Conservation (phyloP, 1,140 invertebrate species). For the Sminthurides bifidus region DNA sequence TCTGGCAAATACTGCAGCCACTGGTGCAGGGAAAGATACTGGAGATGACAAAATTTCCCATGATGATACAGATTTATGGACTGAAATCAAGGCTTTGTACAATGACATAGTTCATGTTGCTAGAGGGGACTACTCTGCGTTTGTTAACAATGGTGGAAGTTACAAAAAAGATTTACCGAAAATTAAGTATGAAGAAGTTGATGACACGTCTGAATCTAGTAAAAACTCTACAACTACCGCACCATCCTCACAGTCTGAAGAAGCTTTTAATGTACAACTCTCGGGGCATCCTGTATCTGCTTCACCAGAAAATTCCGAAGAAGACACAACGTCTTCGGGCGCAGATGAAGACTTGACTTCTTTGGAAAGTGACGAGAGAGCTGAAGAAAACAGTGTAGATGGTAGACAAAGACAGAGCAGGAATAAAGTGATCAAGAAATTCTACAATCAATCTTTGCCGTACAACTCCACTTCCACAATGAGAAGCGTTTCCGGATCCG, state of each 20-base stretch:
- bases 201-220: neutral
- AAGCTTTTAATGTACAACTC: too few species aligned
- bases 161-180: neutral
- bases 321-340: neutral
- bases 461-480: too few species aligned
- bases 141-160: conserved; percentile 1
- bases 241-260: neutral
- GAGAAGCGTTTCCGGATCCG: neutral
- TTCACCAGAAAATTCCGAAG: neutral
- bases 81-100: conserved; percentile 30
- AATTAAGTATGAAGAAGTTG: conserved; percentile 7
- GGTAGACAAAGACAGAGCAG: neutral
- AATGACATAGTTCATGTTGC: conserved; percentile 23
- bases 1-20: neutral
- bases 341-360: neutral
- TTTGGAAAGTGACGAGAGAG: neutral
- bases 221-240: neutral
- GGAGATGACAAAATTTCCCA: conserved; percentile 4
- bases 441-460: too few species aligned
- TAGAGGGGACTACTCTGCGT: conserved; percentile 21
- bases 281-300: too few species aligned
- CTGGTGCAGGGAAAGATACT: conserved; percentile 14
- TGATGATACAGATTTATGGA: conserved; percentile 22
- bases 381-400: neutral
- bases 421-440: neutral